Evolutionary conservation across 2,113 vertebrate genomes (phyloP).

Genomic region (Calidris pugnax): DNA sequence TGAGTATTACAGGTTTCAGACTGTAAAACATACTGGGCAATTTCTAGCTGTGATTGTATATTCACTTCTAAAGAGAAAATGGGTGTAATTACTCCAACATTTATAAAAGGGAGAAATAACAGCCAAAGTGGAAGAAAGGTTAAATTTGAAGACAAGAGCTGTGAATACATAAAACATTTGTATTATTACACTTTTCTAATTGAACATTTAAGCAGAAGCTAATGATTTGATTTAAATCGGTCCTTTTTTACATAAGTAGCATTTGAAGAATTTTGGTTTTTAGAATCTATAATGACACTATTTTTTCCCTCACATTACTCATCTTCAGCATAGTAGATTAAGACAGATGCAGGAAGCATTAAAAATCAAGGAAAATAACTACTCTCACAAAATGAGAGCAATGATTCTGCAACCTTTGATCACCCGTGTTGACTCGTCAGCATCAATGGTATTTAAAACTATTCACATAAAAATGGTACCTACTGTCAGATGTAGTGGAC

Average conservation of each 20-base stretch:
- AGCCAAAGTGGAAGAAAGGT: not conserved
- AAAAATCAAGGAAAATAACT: constrained; percentile 33
- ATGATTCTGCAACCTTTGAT: not conserved
- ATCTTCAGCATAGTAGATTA: constrained; percentile 1
- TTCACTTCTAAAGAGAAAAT: constrained; percentile 45
- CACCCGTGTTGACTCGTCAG: not conserved
- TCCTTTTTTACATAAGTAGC: constrained; percentile 15
- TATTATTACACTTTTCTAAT: constrained; percentile 19
- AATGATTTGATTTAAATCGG: constrained; percentile 25
- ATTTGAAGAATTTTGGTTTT: not conserved
- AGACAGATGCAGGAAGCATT: constrained; percentile 6
- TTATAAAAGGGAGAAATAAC: constrained; percentile 20
- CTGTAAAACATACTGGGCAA: not conserved
- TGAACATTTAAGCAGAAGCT: constrained; percentile 3
- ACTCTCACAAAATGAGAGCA: not conserved
- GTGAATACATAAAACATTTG: constrained; percentile 8
- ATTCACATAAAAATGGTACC: not conserved
- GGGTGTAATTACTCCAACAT: constrained; percentile 20
- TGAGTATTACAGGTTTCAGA: not conserved
- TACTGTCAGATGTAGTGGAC: not conserved
- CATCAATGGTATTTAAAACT: not conserved
- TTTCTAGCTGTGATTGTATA: constrained; percentile 26
- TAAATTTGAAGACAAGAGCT: constrained; percentile 23
- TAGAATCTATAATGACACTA: constrained; percentile 20
- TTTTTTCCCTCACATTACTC: constrained; percentile 23